Evolutionary conservation across 2,888 invertebrate genomes (phyloP), one percentile per base, ranked within the genome.

Genomic region (Eumerus sabulonum): DNA sequence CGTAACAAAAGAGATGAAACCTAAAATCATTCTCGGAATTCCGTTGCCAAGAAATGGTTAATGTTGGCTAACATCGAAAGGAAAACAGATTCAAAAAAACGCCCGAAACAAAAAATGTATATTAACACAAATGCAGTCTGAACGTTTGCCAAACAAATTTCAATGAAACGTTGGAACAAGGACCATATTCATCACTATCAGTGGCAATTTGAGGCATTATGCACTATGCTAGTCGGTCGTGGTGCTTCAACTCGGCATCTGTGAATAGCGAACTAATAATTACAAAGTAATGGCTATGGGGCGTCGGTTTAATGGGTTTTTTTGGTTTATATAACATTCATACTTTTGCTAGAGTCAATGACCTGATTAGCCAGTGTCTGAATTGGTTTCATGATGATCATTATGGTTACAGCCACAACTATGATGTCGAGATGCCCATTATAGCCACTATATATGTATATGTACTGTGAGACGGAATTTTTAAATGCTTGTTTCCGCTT

Each of bases 101-200:
- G n/a, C n/a, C n/a, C n/a, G n/a, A n/a, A n/a, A n/a, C n/a, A 1
- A 13, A 19, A 35, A 59, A 45, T 60, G 16, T 27, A 27, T 27
- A 7, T 27, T 27, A 36, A 48, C 18, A 19, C 35, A 44, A 60
- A 36, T 53, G 66, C 42, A 54, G 18, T 12, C 47, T 60, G 73
- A 73, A 62, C 19, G 50, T n/a, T 51, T 73, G 73, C 73, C 73
- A 73, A 67, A 45, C 38, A 18, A 48, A 60, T 48, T 54, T 53
- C 42, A 66, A 66, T 54, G 54, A 60, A 50, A 63, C 36, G 40
- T 45, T 53, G 11, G 12, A 36, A 45, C 47, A 72, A 64, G 64
- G 57, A 59, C 40, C 35, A 14, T 66, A 50, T 56, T 48, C 42
- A 66, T 60, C 48, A 53, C 54, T 67, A 19, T 36, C 16, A 17